phyloP scores from a whole-genome alignment of 2,888 invertebrate species.

The Agrochola lychnidis region DNA sequence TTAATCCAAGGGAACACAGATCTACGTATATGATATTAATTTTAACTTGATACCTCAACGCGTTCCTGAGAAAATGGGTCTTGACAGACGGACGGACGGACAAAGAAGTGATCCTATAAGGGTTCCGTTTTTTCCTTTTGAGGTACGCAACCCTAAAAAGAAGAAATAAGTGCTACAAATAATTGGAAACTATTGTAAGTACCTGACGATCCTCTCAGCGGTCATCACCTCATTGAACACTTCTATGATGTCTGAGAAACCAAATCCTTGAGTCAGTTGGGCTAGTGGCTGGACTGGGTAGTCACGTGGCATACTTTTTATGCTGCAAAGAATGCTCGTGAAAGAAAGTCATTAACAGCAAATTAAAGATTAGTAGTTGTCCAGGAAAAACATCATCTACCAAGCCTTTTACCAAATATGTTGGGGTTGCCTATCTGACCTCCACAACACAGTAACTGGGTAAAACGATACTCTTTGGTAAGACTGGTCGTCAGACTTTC shows the following conservation, averaged over 20 bases:
- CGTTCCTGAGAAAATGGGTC: no score
- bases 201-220: constrained; percentile 73
- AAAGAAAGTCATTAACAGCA: background rate
- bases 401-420: background rate
- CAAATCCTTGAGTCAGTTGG: constrained; percentile 70
- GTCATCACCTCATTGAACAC: constrained; percentile 69
- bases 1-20: no score
- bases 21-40: no score
- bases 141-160: background rate
- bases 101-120: no score
- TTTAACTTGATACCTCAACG: no score
- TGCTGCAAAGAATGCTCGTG: constrained; percentile 59
- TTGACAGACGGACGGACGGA: no score
- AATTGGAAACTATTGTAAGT: background rate
- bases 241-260: constrained; percentile 71
- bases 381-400: background rate
- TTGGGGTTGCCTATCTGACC: background rate
- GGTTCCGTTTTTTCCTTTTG: no score
- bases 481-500: no score
- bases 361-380: no score
- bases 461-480: background rate
- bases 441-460: no score
- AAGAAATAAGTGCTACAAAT: background rate
- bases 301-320: constrained; percentile 71
- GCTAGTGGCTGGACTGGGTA: constrained; percentile 70